Percentiles rank a stretch among this genome's conserved stretches.
Conservation (phyloP, 2,888 invertebrate species). For the Nebria salina region DNA sequence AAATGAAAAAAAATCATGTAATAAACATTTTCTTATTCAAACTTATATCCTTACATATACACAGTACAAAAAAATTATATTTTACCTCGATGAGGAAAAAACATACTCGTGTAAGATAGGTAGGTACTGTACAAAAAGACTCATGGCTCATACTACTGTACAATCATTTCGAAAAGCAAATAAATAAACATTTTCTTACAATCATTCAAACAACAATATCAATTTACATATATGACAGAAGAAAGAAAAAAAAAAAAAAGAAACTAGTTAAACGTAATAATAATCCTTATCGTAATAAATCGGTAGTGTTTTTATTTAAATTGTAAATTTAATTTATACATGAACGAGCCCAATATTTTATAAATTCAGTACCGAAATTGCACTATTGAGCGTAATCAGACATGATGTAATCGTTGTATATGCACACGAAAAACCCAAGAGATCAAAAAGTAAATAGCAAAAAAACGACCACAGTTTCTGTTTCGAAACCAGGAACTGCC, state of each 20-base stretch:
- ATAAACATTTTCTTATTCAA: slow-evolving; percentile 71
- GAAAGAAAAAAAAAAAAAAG: slow-evolving; percentile 49
- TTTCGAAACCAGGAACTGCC: slow-evolving; percentile 23
- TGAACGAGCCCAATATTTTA: slow-evolving; percentile 40
- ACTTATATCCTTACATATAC: slow-evolving; percentile 85
- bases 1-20: slow-evolving; percentile 48
- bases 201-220: slow-evolving; percentile 54
- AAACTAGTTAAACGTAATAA: slow-evolving; percentile 4
- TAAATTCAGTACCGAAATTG: slow-evolving; percentile 25
- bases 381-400: slow-evolving; percentile 29
- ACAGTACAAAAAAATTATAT: slow-evolving; percentile 82
- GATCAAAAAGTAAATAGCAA: slow-evolving; percentile 36
- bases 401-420: slow-evolving; percentile 38
- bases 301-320: slow-evolving; percentile 26
- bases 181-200: slow-evolving; percentile 58
- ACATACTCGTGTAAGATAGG: slow-evolving; percentile 49
- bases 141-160: slow-evolving; percentile 59
- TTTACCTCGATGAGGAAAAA: slow-evolving; percentile 58
- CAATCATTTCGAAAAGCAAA: slow-evolving; percentile 63
- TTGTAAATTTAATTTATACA: slow-evolving; percentile 40
- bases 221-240: slow-evolving; percentile 61
- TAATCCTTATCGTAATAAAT: slow-evolving; percentile 8
- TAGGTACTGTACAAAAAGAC: slow-evolving; percentile 62
- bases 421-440: slow-evolving; percentile 32
- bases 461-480: not conserved